phyloP scores from a whole-genome alignment of 92 coral and sea anemone species.

The Parazoanthus darwini region DNA sequence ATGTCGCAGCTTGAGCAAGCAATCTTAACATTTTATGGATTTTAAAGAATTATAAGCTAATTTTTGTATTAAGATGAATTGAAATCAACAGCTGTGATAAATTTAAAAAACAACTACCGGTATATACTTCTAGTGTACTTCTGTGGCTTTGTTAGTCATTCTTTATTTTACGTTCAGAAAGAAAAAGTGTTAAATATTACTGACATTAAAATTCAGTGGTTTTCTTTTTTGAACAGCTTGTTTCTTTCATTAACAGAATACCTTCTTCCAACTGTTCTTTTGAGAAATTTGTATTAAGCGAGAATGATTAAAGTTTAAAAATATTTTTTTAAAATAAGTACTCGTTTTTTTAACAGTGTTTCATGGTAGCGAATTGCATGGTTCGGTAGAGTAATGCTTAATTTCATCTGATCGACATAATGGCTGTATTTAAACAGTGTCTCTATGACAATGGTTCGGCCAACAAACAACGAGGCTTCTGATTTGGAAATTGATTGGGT shows the following conservation, averaged over 20 bases:
- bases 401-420: neutral
- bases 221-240: neutral
- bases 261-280: neutral
- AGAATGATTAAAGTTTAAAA: too few species aligned
- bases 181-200: too few species aligned
- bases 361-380: neutral
- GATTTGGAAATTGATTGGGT: neutral
- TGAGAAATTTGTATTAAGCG: neutral
- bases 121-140: too few species aligned
- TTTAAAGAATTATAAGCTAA: neutral
- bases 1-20: neutral
- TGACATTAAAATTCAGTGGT: too few species aligned
- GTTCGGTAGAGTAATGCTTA: neutral
- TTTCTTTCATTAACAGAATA: neutral
- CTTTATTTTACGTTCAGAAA: too few species aligned
- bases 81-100: neutral
- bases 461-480: neutral
- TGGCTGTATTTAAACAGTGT: neutral
- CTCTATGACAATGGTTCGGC: slow-evolving; percentile 9
- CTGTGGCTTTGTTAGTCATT: neutral
- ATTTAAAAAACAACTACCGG: neutral
- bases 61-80: too few species aligned
- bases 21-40: too few species aligned
- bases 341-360: neutral
- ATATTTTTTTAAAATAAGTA: too few species aligned